A percentile compares a stretch with the other conserved stretches of the same genome.
These are phyloP conservation scores for Lepus europaeus DNA, from an alignment of 2,113 vertebrate genomes.

Conservation along the genomic window DNA sequence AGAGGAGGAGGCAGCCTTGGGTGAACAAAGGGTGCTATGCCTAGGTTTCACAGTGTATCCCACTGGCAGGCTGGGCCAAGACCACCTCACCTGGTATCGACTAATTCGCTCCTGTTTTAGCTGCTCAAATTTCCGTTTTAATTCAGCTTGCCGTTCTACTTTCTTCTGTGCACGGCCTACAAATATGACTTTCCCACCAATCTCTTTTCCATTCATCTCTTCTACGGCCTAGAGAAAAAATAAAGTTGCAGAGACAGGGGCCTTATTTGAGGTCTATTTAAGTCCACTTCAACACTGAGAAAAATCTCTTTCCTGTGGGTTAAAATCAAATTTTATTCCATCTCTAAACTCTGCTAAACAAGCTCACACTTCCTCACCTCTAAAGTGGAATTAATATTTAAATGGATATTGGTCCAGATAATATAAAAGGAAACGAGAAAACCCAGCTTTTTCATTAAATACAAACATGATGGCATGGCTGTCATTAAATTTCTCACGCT, in stretches of 20 bases:
- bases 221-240: conserved; percentile 93
- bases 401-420: background rate
- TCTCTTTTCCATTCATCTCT: conserved; percentile 98
- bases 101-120: conserved; percentile 98
- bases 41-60: background rate
- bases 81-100: conserved; percentile 94
- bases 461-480: background rate
- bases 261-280: background rate
- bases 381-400: conserved; percentile 33
- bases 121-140: conserved; percentile 97
- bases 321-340: background rate
- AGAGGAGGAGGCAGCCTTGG: background rate
- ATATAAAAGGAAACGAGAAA: background rate
- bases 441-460: background rate
- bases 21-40: background rate
- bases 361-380: conserved; percentile 12
- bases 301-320: background rate
- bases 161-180: conserved; percentile 99
- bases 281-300: background rate
- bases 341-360: background rate
- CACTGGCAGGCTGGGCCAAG: background rate
- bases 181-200: conserved; percentile 96
- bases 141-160: conserved; percentile 97
- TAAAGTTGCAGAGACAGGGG: conserved; percentile 19
- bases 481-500: background rate